These are phyloP conservation scores for Perithous albicinctus DNA, from an alignment of 2,888 invertebrate genomes.

Conservation along the genomic window DNA sequence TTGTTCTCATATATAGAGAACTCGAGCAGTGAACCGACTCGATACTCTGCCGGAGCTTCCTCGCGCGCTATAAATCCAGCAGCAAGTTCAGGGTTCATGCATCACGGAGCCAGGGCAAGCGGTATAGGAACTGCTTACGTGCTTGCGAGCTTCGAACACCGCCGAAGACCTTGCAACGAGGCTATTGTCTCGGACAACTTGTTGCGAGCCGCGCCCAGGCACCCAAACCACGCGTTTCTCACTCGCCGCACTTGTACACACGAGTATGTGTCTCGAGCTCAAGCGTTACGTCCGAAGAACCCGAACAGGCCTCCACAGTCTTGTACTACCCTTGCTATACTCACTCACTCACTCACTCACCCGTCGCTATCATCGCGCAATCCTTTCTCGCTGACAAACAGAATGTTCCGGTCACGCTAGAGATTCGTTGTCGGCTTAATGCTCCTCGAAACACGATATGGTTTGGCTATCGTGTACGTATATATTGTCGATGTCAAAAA, in stretches of 20 bases:
- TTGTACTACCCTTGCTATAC: not conserved
- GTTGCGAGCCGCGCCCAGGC: conserved; percentile 75
- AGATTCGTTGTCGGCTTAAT: conserved; percentile 3
- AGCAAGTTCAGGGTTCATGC: conserved; percentile 66
- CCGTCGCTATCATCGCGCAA: conserved; percentile 12
- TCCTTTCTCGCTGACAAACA: conserved; percentile 50
- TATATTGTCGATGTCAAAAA: not conserved
- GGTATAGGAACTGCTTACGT: conserved; percentile 46
- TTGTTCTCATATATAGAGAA: no score
- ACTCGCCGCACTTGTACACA: conserved; percentile 23
- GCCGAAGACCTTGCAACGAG: conserved; percentile 64
- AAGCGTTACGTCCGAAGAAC: conserved; percentile 4
- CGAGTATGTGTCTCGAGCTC: conserved; percentile 46
- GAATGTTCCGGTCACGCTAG: conserved; percentile 37
- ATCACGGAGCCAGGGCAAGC: conserved; percentile 28
- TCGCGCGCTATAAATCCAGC: conserved; percentile 60
- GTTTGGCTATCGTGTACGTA: not conserved
- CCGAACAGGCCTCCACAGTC: not conserved
- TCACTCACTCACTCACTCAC: no score
- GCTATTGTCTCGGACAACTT: conserved; percentile 71
- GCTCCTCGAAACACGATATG: not conserved
- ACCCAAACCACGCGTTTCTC: conserved; percentile 52
- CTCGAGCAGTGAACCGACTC: conserved; percentile 61
- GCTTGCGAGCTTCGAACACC: conserved; percentile 66
- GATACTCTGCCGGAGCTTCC: conserved; percentile 60